Base-by-base conservation (phyloP, 2,113 vertebrate genomes). In the Notarius lentiginosus region DNA sequence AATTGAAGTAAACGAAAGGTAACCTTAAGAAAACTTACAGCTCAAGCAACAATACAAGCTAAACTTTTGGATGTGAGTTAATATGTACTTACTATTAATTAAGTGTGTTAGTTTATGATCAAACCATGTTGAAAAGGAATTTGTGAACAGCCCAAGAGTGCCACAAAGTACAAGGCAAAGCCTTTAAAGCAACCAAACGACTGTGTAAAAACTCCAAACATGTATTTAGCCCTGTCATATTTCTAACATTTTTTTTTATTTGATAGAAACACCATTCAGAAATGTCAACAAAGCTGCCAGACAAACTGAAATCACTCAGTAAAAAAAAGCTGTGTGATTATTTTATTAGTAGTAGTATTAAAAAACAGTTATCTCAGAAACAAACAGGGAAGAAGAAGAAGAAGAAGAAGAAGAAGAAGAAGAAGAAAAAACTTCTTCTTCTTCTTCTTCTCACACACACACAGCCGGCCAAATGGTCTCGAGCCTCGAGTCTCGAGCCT, bases 381-480 rank as follows among this genome's bases (percentile, higher is more conserved):
- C 34, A 34, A 34, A 34, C 14, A 10, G 3, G 55, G 53, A 53
- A 9, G 0, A 9, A 56, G 15, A 87, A 86, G 61, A 87, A 84
- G 15, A 87, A 86, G 61, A 87, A 84, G 15, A 87, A 86, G 53
- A 53, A 9, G 0, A 9, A 56, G 53, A 53, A 9, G 0, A 9
- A 56, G 15, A 87, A 86, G 61, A 87, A 84, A 73, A 77, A 49
- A 73, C 76, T 72, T 70, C 24, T 55, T 85, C 77, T 86, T 84
- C 41, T 41, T 41, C 3, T 41, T 41, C 41, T 41, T 3, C 34
- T 41, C 34, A 2, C 41, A 4, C 41, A 41, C 41, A 41, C 86
- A 85, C 72, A 79, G 51, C 76, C 65, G 82, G 79, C 60, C 65
- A 55, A 87, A 91, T 90, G 56, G 75, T 90, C 85, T 85, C 60